Conservation (phyloP, 1,140 invertebrate species). For the Zaprionus vittiger region DNA sequence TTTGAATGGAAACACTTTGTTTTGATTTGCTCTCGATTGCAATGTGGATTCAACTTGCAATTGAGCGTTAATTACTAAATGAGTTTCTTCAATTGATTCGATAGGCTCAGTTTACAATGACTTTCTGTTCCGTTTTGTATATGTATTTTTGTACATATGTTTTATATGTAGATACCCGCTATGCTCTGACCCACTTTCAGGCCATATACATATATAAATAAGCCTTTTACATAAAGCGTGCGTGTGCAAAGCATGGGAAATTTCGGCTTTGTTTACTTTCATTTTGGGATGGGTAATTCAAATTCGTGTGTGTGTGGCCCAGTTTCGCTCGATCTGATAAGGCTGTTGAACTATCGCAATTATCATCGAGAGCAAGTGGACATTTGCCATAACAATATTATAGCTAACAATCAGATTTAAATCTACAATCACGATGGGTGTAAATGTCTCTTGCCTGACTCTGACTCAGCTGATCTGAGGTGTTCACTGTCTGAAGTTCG, state of each 20-base stretch:
- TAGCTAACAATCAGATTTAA: neutral
- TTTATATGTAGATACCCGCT: slow-evolving; percentile 29
- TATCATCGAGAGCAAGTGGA: neutral
- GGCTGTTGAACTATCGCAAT: slow-evolving; percentile 1
- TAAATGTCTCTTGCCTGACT: slow-evolving; percentile 15
- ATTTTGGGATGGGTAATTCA: slow-evolving; percentile 30
- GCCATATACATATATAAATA: slow-evolving; percentile 23
- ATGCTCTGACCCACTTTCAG: slow-evolving; percentile 60
- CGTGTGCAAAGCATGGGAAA: slow-evolving; percentile 42
- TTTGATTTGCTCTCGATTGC: slow-evolving; percentile 33
- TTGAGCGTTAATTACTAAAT: slow-evolving; percentile 26
- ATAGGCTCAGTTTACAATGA: slow-evolving; percentile 1
- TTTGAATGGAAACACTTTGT: slow-evolving; percentile 13
- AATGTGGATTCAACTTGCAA: neutral
- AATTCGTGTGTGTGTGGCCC: slow-evolving; percentile 39
- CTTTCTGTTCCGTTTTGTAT: slow-evolving; percentile 7
- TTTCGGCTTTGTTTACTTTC: slow-evolving; percentile 49
- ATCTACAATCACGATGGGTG: neutral
- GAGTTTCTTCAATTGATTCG: neutral
- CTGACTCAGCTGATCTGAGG: slow-evolving; percentile 32
- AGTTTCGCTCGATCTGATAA: slow-evolving; percentile 33
- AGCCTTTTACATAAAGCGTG: slow-evolving; percentile 13
- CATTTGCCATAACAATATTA: slow-evolving; percentile 5
- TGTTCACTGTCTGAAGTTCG: slow-evolving; percentile 33
- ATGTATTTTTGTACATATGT: neutral